phyloP scores from a whole-genome alignment of 1,140 invertebrate genomes.

The Cyclargus thomasi region DNA sequence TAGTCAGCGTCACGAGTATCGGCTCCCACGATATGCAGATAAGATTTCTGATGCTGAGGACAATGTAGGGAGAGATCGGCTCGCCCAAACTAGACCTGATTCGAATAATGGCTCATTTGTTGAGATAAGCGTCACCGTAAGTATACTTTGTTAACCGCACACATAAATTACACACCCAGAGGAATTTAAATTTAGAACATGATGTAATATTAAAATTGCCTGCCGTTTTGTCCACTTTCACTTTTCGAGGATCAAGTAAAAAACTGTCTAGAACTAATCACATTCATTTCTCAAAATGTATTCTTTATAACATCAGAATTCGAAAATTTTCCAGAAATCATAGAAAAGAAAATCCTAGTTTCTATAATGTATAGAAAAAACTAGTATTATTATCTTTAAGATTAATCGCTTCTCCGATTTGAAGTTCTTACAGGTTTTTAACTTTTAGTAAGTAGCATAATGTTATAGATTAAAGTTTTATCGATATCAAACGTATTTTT shows the following conservation, averaged over 20 bases:
- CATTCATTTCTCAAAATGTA: too few species aligned
- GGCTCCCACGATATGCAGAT: constrained; percentile 68
- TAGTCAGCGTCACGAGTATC: constrained; percentile 41
- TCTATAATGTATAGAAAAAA: too few species aligned
- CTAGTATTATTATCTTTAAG: too few species aligned
- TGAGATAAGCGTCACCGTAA: constrained; percentile 36
- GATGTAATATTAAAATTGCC: background rate
- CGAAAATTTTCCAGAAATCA: too few species aligned
- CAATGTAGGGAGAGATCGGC: constrained; percentile 68
- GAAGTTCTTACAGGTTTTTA: too few species aligned
- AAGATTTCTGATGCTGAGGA: constrained; percentile 71
- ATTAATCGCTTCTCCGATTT: too few species aligned
- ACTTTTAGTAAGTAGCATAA: too few species aligned
- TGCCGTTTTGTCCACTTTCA: constrained; percentile 7
- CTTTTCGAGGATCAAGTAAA: background rate
- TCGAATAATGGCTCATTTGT: constrained; percentile 63
- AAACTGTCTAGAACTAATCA: background rate
- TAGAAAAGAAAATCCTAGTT: too few species aligned
- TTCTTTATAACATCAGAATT: too few species aligned
- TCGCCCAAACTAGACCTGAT: constrained; percentile 44
- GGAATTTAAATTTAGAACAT: constrained; percentile 15
- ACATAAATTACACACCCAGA: background rate
- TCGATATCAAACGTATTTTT: too few species aligned
- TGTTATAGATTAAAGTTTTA: too few species aligned
- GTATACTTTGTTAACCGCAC: background rate